phyloP scores from a whole-genome alignment of 2,888 invertebrate species.

The Xestia ashworthii region DNA sequence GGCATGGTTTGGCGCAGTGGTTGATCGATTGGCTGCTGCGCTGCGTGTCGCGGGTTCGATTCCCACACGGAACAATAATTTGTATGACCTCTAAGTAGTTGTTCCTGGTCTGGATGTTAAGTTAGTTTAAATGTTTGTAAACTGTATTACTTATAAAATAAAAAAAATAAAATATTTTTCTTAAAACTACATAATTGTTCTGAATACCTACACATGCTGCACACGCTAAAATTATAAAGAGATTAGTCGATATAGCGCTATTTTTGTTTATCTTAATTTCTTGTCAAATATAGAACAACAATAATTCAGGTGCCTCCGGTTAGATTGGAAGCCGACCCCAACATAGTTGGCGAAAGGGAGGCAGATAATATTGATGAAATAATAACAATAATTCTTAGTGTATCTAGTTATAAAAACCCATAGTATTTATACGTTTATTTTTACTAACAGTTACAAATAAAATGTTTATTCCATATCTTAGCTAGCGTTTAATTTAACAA shows the following conservation, averaged over 20 bases:
- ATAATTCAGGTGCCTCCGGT: background rate
- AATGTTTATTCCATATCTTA: slow-evolving; percentile 35
- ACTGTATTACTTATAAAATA: background rate
- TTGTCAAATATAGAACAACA: background rate
- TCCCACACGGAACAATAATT: background rate
- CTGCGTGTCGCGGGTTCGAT: background rate
- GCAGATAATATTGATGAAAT: too few species aligned
- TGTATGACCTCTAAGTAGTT: background rate
- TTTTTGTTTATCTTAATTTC: background rate
- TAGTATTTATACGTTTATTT: slow-evolving; percentile 17
- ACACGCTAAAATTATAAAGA: background rate
- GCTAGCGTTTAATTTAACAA: slow-evolving; percentile 14
- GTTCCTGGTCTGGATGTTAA: background rate
- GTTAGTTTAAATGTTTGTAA: background rate
- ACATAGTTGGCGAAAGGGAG: too few species aligned
- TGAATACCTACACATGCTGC: background rate
- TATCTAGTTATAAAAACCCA: slow-evolving; percentile 1
- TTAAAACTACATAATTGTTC: background rate
- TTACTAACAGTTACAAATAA: slow-evolving; percentile 38
- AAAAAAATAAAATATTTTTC: background rate
- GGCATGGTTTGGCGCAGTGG: background rate
- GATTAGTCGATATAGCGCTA: background rate
- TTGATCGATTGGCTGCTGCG: background rate
- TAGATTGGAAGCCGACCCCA: too few species aligned
- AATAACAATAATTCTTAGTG: background rate